Evolutionary conservation across 37 sponge, comb jelly and placozoan genomes (phyloP).

Genomic region (Amphimedon queenslandica): DNA sequence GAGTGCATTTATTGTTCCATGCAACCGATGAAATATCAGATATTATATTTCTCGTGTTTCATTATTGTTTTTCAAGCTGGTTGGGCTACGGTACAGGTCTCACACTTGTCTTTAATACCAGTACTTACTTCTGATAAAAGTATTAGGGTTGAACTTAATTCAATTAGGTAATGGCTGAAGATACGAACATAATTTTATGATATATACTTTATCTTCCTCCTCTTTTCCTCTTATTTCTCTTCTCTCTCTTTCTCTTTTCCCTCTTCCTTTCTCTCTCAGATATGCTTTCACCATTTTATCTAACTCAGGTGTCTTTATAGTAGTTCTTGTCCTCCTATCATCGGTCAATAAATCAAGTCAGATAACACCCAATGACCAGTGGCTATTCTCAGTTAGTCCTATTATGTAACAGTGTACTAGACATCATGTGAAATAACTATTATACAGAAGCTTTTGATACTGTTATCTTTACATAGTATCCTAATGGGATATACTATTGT

Average conservation of each 20-base stretch:
- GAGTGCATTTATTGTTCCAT: constrained; percentile 63
- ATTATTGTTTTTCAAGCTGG: constrained; percentile 94
- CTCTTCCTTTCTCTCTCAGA: constrained; percentile 33
- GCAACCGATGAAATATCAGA: constrained; percentile 11
- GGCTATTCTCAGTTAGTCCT: constrained; percentile 64
- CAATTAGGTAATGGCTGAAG: constrained; percentile 94
- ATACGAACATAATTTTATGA: too few species aligned
- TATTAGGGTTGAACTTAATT: constrained; percentile 88
- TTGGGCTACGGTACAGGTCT: constrained; percentile 95
- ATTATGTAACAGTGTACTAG: background rate
- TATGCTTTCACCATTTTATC: constrained; percentile 80
- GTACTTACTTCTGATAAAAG: constrained; percentile 70
- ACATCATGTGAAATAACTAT: too few species aligned
- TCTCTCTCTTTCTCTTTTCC: background rate
- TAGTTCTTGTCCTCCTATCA: constrained; percentile 57
- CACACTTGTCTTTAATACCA: constrained; percentile 94
- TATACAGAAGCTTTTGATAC: too few species aligned
- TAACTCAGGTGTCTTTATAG: constrained; percentile 65
- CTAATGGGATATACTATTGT: too few species aligned
- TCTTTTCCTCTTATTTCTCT: background rate
- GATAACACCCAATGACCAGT: constrained; percentile 34
- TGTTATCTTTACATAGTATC: too few species aligned
- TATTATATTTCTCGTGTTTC: constrained; percentile 70
- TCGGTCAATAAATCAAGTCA: constrained; percentile 8
- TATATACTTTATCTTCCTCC: too few species aligned